Conservation (phyloP, 2,888 invertebrate species). For the Masnerella sp. region DNA sequence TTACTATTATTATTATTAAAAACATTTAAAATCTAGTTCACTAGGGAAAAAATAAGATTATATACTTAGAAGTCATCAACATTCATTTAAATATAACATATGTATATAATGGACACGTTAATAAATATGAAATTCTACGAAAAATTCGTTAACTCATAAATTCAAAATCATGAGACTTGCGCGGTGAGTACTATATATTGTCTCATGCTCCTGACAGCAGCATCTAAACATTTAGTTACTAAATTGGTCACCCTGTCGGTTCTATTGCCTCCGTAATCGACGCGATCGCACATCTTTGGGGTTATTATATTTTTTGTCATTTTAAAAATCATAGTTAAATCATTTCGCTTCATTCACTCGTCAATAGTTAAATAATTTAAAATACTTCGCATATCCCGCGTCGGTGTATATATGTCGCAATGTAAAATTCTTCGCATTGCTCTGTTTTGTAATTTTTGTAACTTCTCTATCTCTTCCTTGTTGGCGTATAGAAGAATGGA, state of each 20-base stretch:
- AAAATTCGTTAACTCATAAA: too few relatives aligned
- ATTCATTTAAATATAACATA: too few relatives aligned
- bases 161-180: too few relatives aligned
- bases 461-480: slow-evolving; percentile 11
- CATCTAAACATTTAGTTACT: too few relatives aligned
- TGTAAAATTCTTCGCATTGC: slow-evolving; percentile 10
- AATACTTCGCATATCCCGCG: not conserved
- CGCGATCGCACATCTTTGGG: slow-evolving; percentile 11
- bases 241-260: not conserved
- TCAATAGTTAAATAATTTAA: slow-evolving; percentile 25
- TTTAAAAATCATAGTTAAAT: slow-evolving; percentile 16
- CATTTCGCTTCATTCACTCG: slow-evolving; percentile 22
- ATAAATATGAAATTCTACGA: too few relatives aligned
- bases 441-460: slow-evolving; percentile 20
- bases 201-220: too few relatives aligned
- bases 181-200: too few relatives aligned
- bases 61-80: too few relatives aligned
- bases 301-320: not conserved
- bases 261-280: not conserved
- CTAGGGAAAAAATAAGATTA: too few relatives aligned
- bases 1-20: too few relatives aligned
- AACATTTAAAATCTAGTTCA: too few relatives aligned
- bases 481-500: slow-evolving; percentile 13
- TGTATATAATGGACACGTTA: too few relatives aligned
- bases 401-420: slow-evolving; percentile 18